A percentile compares a stretch with the other conserved stretches of the same genome.
These are phyloP conservation scores for Acrocephalus kingi DNA, from an alignment of 2,113 vertebrate species.

Conservation along the genomic window DNA sequence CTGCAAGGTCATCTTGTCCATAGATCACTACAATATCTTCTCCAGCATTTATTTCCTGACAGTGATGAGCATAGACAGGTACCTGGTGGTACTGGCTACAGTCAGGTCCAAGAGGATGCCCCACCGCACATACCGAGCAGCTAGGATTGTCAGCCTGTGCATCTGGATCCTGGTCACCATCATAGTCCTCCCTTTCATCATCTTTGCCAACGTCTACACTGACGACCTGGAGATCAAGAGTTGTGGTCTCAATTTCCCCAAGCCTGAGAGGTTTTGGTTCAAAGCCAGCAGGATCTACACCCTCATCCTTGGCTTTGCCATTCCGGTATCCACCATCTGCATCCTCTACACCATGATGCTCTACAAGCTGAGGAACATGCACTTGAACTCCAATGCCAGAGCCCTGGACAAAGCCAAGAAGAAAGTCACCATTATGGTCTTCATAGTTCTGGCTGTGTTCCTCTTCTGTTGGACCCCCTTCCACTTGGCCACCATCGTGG, in stretches of 20 bases:
- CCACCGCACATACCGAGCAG: conserved; percentile 80
- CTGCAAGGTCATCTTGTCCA: conserved; percentile 89
- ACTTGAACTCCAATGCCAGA: conserved; percentile 84
- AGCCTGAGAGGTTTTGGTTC: conserved; percentile 85
- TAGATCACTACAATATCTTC: conserved; percentile 91
- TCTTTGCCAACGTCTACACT: conserved; percentile 83
- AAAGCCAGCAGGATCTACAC: conserved; percentile 88
- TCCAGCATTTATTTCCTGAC: conserved; percentile 92
- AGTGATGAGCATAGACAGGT: conserved; percentile 88
- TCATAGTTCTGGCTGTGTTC: conserved; percentile 86
- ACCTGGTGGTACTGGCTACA: conserved; percentile 84
- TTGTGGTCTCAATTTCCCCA: conserved; percentile 88
- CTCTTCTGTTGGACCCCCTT: conserved; percentile 92
- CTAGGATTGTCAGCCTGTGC: conserved; percentile 84
- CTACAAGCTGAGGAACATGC: conserved; percentile 84
- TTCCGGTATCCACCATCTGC: conserved; percentile 88
- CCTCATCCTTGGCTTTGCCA: conserved; percentile 85
- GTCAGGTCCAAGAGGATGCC: conserved; percentile 84
- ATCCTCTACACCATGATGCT: conserved; percentile 87
- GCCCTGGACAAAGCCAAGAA: conserved; percentile 90
- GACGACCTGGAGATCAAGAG: conserved; percentile 78
- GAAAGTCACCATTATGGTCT: conserved; percentile 89
- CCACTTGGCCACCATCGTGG: conserved; percentile 89
- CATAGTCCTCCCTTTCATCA: conserved; percentile 84
- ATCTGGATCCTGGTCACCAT: conserved; percentile 87